Percentiles rank a stretch among this genome's conserved stretches.
phyloP scores from a whole-genome alignment of 2,888 invertebrate species.

The Meteorus cinctellus region DNA sequence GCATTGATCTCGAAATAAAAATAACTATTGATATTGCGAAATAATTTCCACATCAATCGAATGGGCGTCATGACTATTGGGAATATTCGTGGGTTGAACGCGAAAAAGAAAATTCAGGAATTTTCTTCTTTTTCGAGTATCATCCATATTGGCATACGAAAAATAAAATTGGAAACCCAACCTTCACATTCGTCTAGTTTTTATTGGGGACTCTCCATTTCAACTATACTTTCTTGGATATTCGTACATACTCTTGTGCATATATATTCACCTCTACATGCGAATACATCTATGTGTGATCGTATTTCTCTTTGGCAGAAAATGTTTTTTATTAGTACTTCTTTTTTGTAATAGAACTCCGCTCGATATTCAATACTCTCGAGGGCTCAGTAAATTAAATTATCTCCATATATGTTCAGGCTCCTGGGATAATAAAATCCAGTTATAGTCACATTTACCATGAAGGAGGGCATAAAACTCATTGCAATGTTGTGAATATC shows the following conservation, averaged over 20 bases:
- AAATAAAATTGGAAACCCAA: constrained; percentile 1
- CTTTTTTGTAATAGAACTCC: constrained; percentile 3
- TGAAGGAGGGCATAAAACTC: not conserved
- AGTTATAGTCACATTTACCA: constrained; percentile 5
- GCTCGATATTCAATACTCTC: not conserved
- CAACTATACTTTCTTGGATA: not conserved
- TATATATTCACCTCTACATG: not conserved
- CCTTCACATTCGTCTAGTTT: not conserved
- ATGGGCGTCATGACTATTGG: not conserved
- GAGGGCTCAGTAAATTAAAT: not conserved
- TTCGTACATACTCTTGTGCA: not conserved
- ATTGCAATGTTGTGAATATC: not conserved
- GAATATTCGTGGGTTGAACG: not conserved
- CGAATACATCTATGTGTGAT: not conserved
- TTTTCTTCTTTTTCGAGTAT: not conserved
- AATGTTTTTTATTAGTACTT: not conserved
- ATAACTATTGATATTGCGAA: constrained; percentile 21
- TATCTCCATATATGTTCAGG: not conserved
- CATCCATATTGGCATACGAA: not conserved
- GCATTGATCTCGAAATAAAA: not conserved
- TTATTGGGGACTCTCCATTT: not conserved
- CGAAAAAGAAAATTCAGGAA: constrained; percentile 1
- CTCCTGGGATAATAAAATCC: constrained; percentile 3
- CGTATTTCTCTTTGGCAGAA: not conserved
- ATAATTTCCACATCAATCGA: constrained; percentile 15